Evolutionary conservation across 2,113 vertebrate species (phyloP), one percentile per base, ranked within the genome.

Genomic region (Solenodon paradoxus): DNA sequence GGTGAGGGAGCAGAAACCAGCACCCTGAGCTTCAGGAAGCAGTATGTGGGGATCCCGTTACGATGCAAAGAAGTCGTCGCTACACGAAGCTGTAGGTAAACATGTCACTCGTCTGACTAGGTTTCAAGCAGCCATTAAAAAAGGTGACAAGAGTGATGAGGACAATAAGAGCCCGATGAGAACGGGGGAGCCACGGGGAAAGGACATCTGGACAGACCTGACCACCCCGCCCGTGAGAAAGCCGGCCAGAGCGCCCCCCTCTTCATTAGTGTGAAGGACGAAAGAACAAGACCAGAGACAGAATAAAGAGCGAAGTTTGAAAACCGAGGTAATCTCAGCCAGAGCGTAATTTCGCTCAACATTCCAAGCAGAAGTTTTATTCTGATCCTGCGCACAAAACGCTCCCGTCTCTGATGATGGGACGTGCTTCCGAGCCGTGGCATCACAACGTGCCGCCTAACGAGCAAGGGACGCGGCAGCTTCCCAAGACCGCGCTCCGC

Each of bases 301-400:
- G 0, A n/a, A 47, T 10, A 20, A 64, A 49, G 82, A n/a, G n/a
- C n/a, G n/a, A n/a, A n/a, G n/a, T n/a, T n/a, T n/a, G n/a, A n/a
- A n/a, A n/a, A n/a, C n/a, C n/a, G n/a, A n/a, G n/a, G n/a, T n/a
- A 45, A 16, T 59, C 83, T 88, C 71, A 26, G 79, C 61, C 87
- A 16, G 59, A 30, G 47, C 0, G 16, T 22, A 30, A 51, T 7
- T 81, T 51, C 8, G 3, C 47, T 55, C 84, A 10, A 13, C 45
- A 15, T 79, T 51, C 63, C 63, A 30, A 57, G 57, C 19, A 57
- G 82, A 86, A 53, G 7, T 85, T 80, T 10, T 30, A 63, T 64
- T 79, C 22, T 69, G 85, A 69, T 64, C 45, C 91, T 75, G 11
- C 3, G 42, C 38, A 40, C 69, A 69, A 51, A 83, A n/a, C 38